These are phyloP conservation scores for Zeuzera pyrina DNA, from an alignment of 2,888 invertebrate species.

Conservation along the genomic window DNA sequence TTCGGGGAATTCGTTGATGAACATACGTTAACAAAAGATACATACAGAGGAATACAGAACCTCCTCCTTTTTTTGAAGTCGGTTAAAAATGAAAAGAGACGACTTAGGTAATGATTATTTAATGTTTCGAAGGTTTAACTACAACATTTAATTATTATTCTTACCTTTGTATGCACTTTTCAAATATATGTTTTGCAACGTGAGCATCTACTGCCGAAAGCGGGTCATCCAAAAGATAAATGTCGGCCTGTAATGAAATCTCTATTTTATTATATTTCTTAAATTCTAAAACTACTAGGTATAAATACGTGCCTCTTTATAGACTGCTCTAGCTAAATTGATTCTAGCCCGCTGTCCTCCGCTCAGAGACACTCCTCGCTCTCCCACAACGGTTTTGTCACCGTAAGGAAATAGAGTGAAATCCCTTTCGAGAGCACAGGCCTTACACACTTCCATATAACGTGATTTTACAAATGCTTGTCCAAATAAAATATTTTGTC, in stretches of 20 bases:
- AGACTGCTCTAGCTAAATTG: conserved; percentile 76
- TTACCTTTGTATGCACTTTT: conserved; percentile 75
- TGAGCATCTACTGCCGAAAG: conserved; percentile 82
- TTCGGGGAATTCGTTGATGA: no score
- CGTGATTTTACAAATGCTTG: conserved; percentile 73
- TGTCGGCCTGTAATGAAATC: conserved; percentile 70
- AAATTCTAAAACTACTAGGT: no score
- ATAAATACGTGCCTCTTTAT: conserved; percentile 73
- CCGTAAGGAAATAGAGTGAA: conserved; percentile 83
- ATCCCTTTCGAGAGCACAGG: conserved; percentile 82
- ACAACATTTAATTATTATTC: background rate
- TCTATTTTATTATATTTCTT: background rate
- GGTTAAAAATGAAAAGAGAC: no score
- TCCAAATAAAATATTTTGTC: conserved; percentile 95
- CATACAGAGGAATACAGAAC: no score
- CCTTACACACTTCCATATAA: conserved; percentile 78
- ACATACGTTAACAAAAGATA: no score
- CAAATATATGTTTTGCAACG: conserved; percentile 80
- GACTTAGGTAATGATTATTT: no score
- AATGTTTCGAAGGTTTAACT: background rate
- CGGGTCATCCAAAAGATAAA: conserved; percentile 83
- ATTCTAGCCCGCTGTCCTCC: conserved; percentile 86
- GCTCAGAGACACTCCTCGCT: conserved; percentile 86
- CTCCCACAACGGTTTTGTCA: conserved; percentile 89
- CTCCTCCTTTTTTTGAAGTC: no score